Base-by-base conservation (phyloP, 2,888 invertebrate genomes). In the Oasisia sp. region DNA sequence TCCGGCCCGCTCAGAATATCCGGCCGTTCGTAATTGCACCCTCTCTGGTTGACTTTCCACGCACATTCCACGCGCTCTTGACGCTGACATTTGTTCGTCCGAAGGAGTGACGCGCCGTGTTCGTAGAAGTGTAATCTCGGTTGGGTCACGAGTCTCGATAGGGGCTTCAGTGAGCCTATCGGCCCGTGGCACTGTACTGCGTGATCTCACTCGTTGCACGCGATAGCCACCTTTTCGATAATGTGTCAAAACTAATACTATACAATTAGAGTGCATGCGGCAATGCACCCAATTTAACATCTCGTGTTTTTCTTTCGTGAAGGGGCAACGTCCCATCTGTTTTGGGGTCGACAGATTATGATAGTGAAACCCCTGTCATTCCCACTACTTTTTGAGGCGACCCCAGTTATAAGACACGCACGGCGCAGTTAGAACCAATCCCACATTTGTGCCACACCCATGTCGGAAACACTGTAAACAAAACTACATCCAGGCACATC, bases 321-420 rank as follows among this genome's bases (percentile, higher is more conserved):
- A 12, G 12, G 90, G 90, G 90, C 90, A 89, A 89, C 90, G 11
- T 89, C 9, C 90, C 90, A 89, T 89, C 90, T 89, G 90, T 9
- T 89, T 89, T 89, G 90, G 90, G 90, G 90, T 89, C 90, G 19
- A 89, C 90, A 38, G 38, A 89, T 89, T 89, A 89, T 89, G 90
- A 89, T 89, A 89, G 90, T 89, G 1, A 9, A 89, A 9, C 32
- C 19, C 90, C 12, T 32, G 32, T 9, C 7, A 89, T 12, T 12
- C 32, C 90, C 90, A 32, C 32, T 19, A 12, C 8, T 89, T 89
- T 89, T 9, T 89, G 90, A 89, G 90, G 19, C 90, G 7, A 89
- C 90, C 90, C 90, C 90, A 38, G 38, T 38, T 38, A 38, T 89
- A 89, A 12, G 90, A 9, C 90, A 1, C 90, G 19, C 90, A 19